Conservation (phyloP, 2,113 vertebrate genomes). For the Ceyx melanurus region DNA sequence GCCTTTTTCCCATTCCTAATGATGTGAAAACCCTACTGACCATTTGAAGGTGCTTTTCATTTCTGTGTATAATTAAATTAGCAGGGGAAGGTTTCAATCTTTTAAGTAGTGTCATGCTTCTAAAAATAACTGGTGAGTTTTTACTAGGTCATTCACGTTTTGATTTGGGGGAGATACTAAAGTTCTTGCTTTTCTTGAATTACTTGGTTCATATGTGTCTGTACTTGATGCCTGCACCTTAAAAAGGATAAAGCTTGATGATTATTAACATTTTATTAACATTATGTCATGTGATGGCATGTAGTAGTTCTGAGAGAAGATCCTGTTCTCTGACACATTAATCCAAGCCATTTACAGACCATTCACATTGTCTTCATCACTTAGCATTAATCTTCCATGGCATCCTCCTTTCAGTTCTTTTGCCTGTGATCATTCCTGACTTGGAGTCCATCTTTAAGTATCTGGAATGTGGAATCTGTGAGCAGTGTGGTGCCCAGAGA, state of each 20-base stretch:
- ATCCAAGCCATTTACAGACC: constrained; percentile 13
- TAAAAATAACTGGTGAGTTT: background rate
- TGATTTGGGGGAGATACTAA: background rate
- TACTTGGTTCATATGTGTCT: background rate
- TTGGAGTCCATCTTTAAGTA: background rate
- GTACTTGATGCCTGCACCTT: background rate
- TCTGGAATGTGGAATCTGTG: background rate
- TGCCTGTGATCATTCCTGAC: background rate
- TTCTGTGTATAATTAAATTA: background rate
- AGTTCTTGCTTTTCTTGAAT: background rate
- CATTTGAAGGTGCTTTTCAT: background rate
- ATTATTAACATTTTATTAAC: constrained; percentile 6
- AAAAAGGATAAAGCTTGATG: background rate
- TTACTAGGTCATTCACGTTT: background rate
- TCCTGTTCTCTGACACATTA: constrained; percentile 36
- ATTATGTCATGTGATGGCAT: constrained; percentile 21
- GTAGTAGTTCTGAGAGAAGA: constrained; percentile 44
- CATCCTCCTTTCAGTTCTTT: background rate
- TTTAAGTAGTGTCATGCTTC: background rate
- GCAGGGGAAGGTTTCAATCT: background rate
- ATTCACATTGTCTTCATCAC: constrained; percentile 21
- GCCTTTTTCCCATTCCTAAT: background rate
- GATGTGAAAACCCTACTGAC: background rate
- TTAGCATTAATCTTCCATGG: constrained; percentile 25
- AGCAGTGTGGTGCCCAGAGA: background rate